phyloP scores from a whole-genome alignment of 2,113 vertebrate species.

The Panthera tigris region DNA sequence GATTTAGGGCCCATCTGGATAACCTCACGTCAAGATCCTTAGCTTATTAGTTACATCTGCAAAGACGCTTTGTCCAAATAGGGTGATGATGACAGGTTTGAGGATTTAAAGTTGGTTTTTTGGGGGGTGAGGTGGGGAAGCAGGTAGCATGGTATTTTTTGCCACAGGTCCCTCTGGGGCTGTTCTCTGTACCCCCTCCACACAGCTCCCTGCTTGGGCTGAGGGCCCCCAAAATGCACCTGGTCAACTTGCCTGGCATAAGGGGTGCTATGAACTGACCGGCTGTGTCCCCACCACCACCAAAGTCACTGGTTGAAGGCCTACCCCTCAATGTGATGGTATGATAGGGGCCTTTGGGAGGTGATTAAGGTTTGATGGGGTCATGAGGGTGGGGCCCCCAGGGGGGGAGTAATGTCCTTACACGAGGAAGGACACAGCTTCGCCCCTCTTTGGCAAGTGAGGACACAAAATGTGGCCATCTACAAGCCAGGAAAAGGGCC shows the following conservation, averaged over 20 bases:
- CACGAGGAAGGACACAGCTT: not conserved
- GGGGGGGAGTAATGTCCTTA: not conserved
- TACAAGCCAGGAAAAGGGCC: not conserved
- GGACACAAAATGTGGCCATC: not conserved
- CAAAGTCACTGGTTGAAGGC: not conserved
- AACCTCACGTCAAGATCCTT: not conserved
- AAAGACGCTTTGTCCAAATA: not conserved
- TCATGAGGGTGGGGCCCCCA: not conserved
- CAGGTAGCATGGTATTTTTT: not conserved
- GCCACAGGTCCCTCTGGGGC: too few species aligned
- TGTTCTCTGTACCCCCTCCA: not conserved
- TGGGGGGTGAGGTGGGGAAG: not conserved
- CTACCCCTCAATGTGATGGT: not conserved
- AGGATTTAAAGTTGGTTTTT: not conserved
- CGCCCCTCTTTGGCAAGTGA: not conserved
- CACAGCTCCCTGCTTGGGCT: not conserved
- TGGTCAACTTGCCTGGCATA: not conserved
- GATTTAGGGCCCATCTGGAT: not conserved
- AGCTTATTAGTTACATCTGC: not conserved
- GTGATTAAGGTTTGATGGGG: not conserved
- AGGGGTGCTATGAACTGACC: too few species aligned
- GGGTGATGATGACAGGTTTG: not conserved
- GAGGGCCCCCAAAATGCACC: not conserved
- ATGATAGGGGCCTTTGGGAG: not conserved
- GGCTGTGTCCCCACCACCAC: not conserved